A percentile compares a stretch with the other conserved stretches of the same genome.
phyloP scores from a whole-genome alignment of 2,797 vertebrate species.

The Oreochromis mossambicus region DNA sequence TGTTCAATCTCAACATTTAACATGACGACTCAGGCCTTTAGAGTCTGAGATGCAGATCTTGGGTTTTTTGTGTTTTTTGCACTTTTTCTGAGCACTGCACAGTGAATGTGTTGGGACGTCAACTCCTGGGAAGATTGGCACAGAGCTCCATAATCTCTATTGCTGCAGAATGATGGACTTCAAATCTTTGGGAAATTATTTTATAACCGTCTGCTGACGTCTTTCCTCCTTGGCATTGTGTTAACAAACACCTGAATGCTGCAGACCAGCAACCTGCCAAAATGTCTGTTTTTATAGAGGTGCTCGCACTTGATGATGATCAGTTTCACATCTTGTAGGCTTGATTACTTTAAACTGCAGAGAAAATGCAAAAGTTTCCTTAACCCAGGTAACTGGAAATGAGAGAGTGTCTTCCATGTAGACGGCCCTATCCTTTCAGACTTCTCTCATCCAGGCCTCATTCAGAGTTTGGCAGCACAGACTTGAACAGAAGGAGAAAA shows the following conservation, averaged over 20 bases:
- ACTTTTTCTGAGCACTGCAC: neutral
- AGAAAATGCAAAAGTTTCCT: neutral
- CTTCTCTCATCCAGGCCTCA: neutral
- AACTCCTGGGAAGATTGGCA: neutral
- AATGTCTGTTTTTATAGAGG: neutral
- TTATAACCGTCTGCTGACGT: neutral
- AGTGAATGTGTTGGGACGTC: neutral
- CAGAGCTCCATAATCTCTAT: neutral
- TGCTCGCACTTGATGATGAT: neutral
- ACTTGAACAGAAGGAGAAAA: slow-evolving; percentile 23
- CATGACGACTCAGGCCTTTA: neutral
- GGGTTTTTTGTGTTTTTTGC: neutral
- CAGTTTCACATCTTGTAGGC: neutral
- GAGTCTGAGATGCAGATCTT: neutral
- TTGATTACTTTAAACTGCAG: neutral
- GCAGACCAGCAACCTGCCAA: neutral
- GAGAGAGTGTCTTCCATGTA: slow-evolving; percentile 5
- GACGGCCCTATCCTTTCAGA: neutral
- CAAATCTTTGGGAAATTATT: neutral
- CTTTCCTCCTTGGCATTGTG: neutral
- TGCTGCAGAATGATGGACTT: neutral
- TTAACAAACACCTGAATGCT: neutral
- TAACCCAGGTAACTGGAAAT: neutral
- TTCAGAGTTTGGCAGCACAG: slow-evolving; percentile 11
- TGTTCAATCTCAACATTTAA: neutral